Conservation (phyloP, 2,888 invertebrate species). For the Leptinotarsa juncta region DNA sequence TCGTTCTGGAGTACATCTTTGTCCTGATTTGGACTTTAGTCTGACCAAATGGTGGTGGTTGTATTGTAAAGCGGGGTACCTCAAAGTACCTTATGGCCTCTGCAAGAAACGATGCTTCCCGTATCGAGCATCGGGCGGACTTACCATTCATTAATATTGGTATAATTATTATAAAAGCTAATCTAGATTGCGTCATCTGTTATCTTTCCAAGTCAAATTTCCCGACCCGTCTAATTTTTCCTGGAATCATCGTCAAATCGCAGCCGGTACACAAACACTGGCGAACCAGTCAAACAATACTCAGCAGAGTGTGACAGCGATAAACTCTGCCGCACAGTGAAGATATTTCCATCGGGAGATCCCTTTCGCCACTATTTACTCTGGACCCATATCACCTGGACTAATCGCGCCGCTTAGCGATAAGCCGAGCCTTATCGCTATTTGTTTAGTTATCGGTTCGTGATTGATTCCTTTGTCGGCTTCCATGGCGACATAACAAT, state of each 20-base stretch:
- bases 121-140: too few species aligned
- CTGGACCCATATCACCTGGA: constrained; percentile 51
- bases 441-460: constrained; percentile 58
- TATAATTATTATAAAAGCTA: too few species aligned
- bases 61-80: too few species aligned
- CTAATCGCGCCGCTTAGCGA: constrained; percentile 54
- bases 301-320: constrained; percentile 2
- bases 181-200: not conserved
- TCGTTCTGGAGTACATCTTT: too few species aligned
- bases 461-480: constrained; percentile 64
- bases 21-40: too few species aligned
- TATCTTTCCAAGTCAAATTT: not conserved
- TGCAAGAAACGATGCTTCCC: too few species aligned
- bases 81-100: too few species aligned
- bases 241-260: not conserved
- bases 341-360: constrained; percentile 40
- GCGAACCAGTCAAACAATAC: not conserved
- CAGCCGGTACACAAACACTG: not conserved
- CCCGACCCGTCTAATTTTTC: not conserved
- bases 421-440: constrained; percentile 56
- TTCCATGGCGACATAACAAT: constrained; percentile 59
- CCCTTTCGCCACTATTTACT: constrained; percentile 46
- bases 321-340: constrained; percentile 11
- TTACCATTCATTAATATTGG: too few species aligned
- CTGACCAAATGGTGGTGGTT: too few species aligned